Evolutionary conservation across 2,888 invertebrate genomes (phyloP).

Genomic region (Bellardia pandia): DNA sequence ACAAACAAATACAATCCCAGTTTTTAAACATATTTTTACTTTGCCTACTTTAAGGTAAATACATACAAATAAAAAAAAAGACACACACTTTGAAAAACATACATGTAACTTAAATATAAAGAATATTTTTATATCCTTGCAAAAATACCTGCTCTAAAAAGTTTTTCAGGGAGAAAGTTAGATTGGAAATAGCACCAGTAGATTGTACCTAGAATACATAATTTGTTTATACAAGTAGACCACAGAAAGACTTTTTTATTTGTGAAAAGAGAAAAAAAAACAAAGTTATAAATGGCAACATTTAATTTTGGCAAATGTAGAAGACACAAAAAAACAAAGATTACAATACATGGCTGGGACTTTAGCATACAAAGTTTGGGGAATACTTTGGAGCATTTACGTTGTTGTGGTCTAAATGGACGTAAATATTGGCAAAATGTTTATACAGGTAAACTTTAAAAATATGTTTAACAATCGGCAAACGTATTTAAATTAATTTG

Average conservation of each 20-base stretch:
- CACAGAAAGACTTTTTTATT: slow-evolving; percentile 25
- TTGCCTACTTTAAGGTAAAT: slow-evolving; percentile 42
- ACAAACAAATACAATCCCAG: slow-evolving; percentile 36
- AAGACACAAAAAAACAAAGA: slow-evolving; percentile 1
- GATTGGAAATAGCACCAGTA: not conserved
- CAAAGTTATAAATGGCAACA: slow-evolving; percentile 51
- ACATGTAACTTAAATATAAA: not conserved
- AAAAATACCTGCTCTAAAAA: not conserved
- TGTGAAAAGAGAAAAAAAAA: not conserved
- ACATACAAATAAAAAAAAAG: not conserved
- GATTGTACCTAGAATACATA: slow-evolving; percentile 8
- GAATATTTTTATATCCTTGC: slow-evolving; percentile 10
- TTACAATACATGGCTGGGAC: slow-evolving; percentile 48
- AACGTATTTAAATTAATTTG: not conserved
- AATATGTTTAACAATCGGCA: not conserved
- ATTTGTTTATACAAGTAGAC: slow-evolving; percentile 36
- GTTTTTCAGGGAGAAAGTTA: slow-evolving; percentile 24
- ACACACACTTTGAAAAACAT: no score
- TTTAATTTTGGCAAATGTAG: slow-evolving; percentile 39
- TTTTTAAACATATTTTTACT: slow-evolving; percentile 43
- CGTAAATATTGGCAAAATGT: slow-evolving; percentile 35
- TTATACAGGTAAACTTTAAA: slow-evolving; percentile 3
- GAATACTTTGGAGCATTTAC: not conserved
- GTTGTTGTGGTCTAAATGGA: slow-evolving; percentile 17
- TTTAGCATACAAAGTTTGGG: slow-evolving; percentile 17